A percentile compares a stretch with the other conserved stretches of the same genome.
These are phyloP conservation scores for Gymnodraco acuticeps DNA, from an alignment of 2,797 vertebrate species.

Conservation along the genomic window DNA sequence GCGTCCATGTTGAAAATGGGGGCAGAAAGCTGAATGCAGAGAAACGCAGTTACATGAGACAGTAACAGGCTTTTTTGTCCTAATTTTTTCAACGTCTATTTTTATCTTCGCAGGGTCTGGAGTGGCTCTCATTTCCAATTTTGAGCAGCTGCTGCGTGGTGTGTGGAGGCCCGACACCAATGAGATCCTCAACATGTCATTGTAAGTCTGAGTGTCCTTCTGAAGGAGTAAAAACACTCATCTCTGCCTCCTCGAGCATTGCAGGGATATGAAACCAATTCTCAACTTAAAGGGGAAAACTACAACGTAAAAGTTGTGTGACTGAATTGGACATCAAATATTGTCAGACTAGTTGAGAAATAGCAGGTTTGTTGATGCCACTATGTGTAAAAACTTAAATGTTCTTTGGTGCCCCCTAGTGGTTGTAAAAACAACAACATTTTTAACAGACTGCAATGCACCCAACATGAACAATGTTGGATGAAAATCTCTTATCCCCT, in stretches of 20 bases:
- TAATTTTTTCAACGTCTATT: constrained; percentile 68
- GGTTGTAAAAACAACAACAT: neutral
- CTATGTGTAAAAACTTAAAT: neutral
- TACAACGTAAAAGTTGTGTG: neutral
- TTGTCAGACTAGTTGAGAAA: neutral
- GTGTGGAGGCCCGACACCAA: constrained; percentile 97
- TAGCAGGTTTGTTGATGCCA: constrained; percentile 15
- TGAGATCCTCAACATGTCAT: constrained; percentile 97
- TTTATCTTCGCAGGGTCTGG: constrained; percentile 89
- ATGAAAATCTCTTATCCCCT: neutral
- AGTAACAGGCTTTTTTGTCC: constrained; percentile 31
- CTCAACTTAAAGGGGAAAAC: neutral
- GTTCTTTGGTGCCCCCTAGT: constrained; percentile 9
- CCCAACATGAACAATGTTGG: neutral
- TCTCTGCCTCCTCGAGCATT: neutral
- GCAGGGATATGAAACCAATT: constrained; percentile 11
- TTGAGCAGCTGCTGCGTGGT: constrained; percentile 96
- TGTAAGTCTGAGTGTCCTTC: constrained; percentile 85
- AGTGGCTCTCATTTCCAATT: constrained; percentile 94
- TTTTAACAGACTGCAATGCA: neutral
- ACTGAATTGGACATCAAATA: neutral
- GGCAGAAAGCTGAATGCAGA: constrained; percentile 17
- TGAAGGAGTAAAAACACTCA: neutral
- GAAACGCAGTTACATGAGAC: constrained; percentile 35
- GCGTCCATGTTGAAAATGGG: constrained; percentile 12